Evolutionary conservation across 2,888 invertebrate genomes (phyloP), one percentile per base, ranked within the genome.

Genomic region (Sesia bembeciformis): DNA sequence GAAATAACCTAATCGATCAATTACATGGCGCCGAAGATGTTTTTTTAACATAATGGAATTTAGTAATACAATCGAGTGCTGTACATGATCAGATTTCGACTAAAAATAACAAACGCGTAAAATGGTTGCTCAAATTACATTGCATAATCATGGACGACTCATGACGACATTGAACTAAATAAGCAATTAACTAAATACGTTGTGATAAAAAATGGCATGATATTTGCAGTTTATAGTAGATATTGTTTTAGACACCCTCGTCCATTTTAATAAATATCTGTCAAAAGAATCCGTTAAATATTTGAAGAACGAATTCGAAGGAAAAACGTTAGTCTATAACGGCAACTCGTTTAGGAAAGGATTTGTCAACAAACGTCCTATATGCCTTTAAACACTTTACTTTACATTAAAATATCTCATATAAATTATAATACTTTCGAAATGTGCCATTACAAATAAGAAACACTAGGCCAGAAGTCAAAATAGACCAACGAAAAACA

Each of bases 261-360:
- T 23, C 2, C 23, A 23, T 23, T 23, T 23, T 23, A 23, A 23
- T 23, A 23, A 46, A 50, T 50, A 59, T 63, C 71, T 72, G 78
- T 81, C 73, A 74, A 84, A 84, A 62, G 74, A 81, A 78, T 84
- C 88, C 87, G 88, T 88, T 88, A 87, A 74, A 78, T 77, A 81
- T 86, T 85, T 82, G 77, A 88, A 85, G 86, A 84, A 81, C 77
- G 68, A 85, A 84, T 85, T 86, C 82, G 85, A 88, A 88, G 84
- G 66, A 78, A 82, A 86, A 78, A 83, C 87, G 87, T 84, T 86
- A 80, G 70, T 64, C 38, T 60, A 62, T 67, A 78, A 80, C 77
- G 76, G 71, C 64, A 64, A 60, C 61, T 23, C 23, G 23, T 23
- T 1, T 23, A n/a, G 23, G 23, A 23, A 2, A 23, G 23, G 1